Percentiles rank a stretch among this genome's conserved stretches.
Evolutionary conservation across 2,888 invertebrate species (phyloP).

Genomic region (Latrodectus hesperus): DNA sequence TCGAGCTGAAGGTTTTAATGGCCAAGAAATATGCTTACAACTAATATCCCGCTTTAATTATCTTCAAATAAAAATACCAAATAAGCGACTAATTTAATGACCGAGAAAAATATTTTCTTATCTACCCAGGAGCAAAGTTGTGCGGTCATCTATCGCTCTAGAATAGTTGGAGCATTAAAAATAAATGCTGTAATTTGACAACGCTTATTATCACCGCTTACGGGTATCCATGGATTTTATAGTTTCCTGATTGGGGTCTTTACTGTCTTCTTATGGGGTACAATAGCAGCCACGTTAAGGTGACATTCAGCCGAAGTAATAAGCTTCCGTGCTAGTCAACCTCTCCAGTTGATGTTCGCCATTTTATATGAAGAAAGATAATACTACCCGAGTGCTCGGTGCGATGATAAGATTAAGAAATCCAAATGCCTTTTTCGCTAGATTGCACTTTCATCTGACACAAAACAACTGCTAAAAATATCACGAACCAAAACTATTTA

Average conservation of each 20-base stretch:
- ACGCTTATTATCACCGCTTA: slow-evolving; percentile 13
- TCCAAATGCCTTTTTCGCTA: slow-evolving; percentile 3
- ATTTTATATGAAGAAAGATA: not conserved
- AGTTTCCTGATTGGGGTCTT: slow-evolving; percentile 18
- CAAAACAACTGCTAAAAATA: too few species aligned
- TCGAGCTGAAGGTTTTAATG: too few species aligned
- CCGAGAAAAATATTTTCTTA: not conserved
- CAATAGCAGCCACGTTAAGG: not conserved
- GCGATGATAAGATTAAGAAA: too few species aligned
- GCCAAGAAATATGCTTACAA: too few species aligned
- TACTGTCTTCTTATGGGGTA: slow-evolving; percentile 1
- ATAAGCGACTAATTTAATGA: not conserved
- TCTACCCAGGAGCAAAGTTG: not conserved
- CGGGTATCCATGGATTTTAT: slow-evolving; percentile 11
- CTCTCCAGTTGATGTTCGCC: not conserved
- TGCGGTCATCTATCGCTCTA: not conserved
- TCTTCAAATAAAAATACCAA: not conserved
- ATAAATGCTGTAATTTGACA: slow-evolving; percentile 25
- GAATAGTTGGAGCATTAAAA: slow-evolving; percentile 7
- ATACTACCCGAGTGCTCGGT: too few species aligned
- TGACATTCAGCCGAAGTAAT: slow-evolving; percentile 28
- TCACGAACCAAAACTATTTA: too few species aligned
- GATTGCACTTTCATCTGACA: not conserved
- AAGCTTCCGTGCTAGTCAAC: not conserved
- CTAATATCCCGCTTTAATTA: too few species aligned